phyloP scores from a whole-genome alignment of 2,888 invertebrate genomes.

The Labia minor region DNA sequence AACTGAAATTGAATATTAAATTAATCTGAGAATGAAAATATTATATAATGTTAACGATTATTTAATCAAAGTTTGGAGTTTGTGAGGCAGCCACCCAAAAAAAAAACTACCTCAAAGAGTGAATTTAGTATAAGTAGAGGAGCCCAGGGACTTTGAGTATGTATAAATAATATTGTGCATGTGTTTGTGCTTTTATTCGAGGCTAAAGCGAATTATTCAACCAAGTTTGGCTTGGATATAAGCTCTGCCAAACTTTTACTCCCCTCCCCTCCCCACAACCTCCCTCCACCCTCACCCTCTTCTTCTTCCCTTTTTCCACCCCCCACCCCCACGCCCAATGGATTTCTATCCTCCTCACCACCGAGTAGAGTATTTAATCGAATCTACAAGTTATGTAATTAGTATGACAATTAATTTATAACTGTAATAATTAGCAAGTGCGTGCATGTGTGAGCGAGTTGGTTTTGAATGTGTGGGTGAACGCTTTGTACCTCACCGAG shows the following conservation, averaged over 20 bases:
- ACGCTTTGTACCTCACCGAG: background rate
- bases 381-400: slow-evolving; percentile 13
- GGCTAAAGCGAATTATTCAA: slow-evolving; percentile 13
- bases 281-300: background rate
- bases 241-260: background rate
- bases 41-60: slow-evolving; percentile 5
- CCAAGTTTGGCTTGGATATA: slow-evolving; percentile 13
- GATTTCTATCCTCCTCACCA: background rate
- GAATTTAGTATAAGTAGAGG: slow-evolving; percentile 6
- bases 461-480: background rate
- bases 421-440: slow-evolving; percentile 13
- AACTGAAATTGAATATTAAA: slow-evolving; percentile 2
- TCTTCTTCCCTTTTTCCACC: background rate
- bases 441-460: background rate
- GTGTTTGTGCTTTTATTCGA: slow-evolving; percentile 5
- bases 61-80: slow-evolving; percentile 8
- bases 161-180: background rate
- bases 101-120: background rate
- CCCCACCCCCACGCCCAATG: background rate
- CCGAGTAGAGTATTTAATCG: background rate
- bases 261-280: background rate
- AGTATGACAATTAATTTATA: slow-evolving; percentile 13
- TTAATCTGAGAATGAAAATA: background rate
- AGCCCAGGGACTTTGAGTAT: background rate
- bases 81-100: background rate